phyloP scores from a whole-genome alignment of 1,140 invertebrate species.

The Dinoponera quadriceps region DNA sequence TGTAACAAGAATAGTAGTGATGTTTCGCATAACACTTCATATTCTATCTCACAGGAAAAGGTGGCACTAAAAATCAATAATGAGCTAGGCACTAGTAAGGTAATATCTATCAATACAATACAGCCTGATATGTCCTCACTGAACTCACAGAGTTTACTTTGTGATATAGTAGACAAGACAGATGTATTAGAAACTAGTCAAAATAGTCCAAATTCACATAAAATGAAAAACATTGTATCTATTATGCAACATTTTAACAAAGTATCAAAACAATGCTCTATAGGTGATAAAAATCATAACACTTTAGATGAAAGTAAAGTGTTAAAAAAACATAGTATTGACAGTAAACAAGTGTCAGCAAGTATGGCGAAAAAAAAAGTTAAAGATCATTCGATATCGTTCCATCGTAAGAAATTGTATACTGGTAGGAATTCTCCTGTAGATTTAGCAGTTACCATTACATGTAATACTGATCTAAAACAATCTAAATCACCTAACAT shows the following conservation, averaged over 20 bases:
- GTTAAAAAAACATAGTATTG: neutral
- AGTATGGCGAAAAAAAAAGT: neutral
- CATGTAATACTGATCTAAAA: neutral
- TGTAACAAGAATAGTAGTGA: constrained; percentile 21
- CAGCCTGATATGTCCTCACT: neutral
- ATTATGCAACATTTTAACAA: constrained; percentile 15
- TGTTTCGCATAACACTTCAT: neutral
- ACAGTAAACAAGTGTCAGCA: neutral
- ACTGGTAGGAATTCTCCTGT: constrained; percentile 71
- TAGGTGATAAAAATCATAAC: neutral
- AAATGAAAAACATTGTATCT: neutral
- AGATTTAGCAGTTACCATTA: constrained; percentile 66
- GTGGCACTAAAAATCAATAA: neutral
- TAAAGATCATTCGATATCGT: neutral
- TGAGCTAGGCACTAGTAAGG: too few relatives aligned
- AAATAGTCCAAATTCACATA: neutral
- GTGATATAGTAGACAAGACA: neutral
- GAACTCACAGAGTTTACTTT: neutral
- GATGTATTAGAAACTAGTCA: neutral
- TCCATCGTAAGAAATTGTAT: constrained; percentile 74
- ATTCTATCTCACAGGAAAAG: neutral
- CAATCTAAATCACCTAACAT: neutral
- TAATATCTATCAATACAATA: neutral
- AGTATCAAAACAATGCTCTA: neutral
- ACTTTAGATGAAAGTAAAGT: neutral